Evolutionary conservation across 2,113 vertebrate genomes (phyloP), one percentile per base, ranked within the genome.

Genomic region (Numenius arquata): DNA sequence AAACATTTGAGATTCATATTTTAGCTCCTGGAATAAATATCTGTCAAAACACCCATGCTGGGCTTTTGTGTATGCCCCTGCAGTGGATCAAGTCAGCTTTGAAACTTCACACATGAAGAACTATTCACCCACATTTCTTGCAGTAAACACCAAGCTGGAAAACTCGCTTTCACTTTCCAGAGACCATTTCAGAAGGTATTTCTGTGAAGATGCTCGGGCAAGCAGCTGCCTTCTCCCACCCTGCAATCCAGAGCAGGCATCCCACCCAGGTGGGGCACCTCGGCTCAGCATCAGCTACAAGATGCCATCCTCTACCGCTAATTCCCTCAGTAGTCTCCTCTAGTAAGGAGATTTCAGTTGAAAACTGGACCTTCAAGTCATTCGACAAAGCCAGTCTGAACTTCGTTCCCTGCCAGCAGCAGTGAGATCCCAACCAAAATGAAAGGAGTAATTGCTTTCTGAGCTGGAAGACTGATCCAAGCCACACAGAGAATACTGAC

Each of bases 1-100:
- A 97, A 96, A 98, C 70, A 94, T 89, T 94, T 36, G 40, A 96
- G 91, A 97, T 92, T 93, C 95, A 81, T 91, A 95, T 96, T 96
- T 97, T 90, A 95, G 74, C 94, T 97, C 59, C 85, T 79, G 53
- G 77, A 96, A 96, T 81, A 96, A 95, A 93, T 53, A 82, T 68
- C 73, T 94, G 85, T 56, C 90, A 87, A 50, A 80, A 40, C 38
- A n/a, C 36, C 41, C 82, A 17, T 55, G 85, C 70, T 87, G 85
- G 50, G 56, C 12, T 92, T 84, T 55, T 75, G 70, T 17, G 1
- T 58, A 68, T 75, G 75, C 30, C 76, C 56, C 56, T 80, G 63
- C 72, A 48, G 47, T 34, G 76, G 72, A 80, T 55, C 59, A 22
- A 92, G 56, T 36, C 88, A 92, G 82, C 63, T 38, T 25, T 74